Evolutionary conservation across 2,113 vertebrate genomes (phyloP).

Genomic region (Python bivittatus): DNA sequence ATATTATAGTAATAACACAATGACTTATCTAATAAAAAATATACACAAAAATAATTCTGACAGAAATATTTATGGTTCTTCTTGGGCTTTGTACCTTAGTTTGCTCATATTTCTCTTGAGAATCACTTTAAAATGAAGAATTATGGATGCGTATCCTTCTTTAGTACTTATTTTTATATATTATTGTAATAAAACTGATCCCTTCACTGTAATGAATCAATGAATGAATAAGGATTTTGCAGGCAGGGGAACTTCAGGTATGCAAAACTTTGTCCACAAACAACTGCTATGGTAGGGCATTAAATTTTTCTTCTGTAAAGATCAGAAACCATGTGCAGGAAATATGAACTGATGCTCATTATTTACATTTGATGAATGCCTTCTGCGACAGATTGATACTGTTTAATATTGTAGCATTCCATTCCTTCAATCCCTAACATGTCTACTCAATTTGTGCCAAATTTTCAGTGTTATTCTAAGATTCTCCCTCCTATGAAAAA

Average conservation of each 20-base stretch:
- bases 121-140: background rate
- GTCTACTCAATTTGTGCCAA: background rate
- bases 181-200: background rate
- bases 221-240: background rate
- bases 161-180: background rate
- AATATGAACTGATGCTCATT: background rate
- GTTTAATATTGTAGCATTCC: background rate
- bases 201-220: background rate
- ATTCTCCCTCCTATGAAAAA: background rate
- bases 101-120: too few species aligned
- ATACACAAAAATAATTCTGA: background rate
- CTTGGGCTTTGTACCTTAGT: background rate
- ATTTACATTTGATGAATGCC: background rate
- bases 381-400: background rate
- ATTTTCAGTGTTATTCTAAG: background rate
- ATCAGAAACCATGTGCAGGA: background rate
- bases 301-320: background rate
- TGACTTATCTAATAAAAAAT: background rate
- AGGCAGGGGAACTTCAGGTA: background rate
- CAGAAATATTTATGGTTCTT: background rate
- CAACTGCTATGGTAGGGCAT: background rate
- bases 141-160: background rate
- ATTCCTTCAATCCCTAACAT: background rate
- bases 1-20: background rate
- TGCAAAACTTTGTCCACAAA: background rate